phyloP scores from a whole-genome alignment of 2,888 invertebrate species.

The Drosophila neonasuta region DNA sequence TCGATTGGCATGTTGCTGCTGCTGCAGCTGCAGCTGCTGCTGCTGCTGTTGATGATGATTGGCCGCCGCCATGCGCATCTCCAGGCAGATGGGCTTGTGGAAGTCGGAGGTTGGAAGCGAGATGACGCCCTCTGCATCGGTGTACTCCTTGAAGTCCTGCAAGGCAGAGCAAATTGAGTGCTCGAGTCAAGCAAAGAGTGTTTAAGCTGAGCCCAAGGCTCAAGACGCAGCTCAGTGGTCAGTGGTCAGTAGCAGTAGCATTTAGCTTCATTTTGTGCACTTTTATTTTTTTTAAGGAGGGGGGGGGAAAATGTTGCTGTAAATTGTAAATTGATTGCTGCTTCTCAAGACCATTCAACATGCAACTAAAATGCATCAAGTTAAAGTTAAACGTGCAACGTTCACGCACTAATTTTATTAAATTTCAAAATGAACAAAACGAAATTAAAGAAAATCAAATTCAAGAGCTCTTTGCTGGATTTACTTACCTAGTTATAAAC shows the following conservation, averaged over 20 bases:
- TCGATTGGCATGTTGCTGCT: constrained; percentile 24
- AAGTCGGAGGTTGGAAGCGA: constrained; percentile 92
- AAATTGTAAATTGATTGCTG: constrained; percentile 32
- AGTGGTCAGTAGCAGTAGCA: constrained; percentile 9
- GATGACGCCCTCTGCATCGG: constrained; percentile 94
- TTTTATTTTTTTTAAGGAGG: neutral
- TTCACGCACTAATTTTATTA: constrained; percentile 21
- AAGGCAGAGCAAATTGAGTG: constrained; percentile 39
- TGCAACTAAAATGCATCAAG: constrained; percentile 67
- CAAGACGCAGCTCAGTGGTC: constrained; percentile 8
- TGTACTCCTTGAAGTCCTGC: constrained; percentile 95
- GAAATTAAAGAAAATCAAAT: neutral
- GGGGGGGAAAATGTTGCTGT: constrained; percentile 19
- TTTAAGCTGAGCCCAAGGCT: constrained; percentile 4
- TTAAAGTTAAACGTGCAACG: constrained; percentile 69
- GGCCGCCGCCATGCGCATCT: constrained; percentile 85
- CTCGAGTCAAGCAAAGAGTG: constrained; percentile 13
- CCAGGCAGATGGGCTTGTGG: constrained; percentile 91
- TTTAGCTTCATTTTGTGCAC: constrained; percentile 30
- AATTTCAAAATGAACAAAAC: neutral
- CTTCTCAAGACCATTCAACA: constrained; percentile 57
- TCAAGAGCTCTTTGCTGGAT: constrained; percentile 14
- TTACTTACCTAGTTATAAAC: constrained; percentile 43
- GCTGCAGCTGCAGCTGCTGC: no score
- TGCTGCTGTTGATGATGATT: constrained; percentile 28